Evolutionary conservation across 2,888 invertebrate species (phyloP).

Genomic region (Eupithecia abbreviata): DNA sequence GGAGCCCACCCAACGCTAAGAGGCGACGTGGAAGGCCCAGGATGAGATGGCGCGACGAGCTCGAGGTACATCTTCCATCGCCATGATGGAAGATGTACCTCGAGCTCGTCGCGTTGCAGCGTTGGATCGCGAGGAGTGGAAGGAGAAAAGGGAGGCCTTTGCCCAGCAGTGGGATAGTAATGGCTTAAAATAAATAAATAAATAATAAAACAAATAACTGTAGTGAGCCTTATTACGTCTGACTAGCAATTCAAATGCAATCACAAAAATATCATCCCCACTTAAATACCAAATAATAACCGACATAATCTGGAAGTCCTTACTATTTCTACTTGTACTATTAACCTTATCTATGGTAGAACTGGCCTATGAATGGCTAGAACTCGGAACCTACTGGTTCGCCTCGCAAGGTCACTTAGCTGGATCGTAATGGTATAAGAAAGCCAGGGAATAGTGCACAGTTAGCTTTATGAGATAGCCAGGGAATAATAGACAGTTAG

Average conservation of each 20-base stretch:
- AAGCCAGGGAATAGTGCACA: conserved; percentile 12
- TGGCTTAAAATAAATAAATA: too few relatives aligned
- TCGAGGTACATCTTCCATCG: too few relatives aligned
- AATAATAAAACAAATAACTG: too few relatives aligned
- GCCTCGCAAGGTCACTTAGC: conserved; percentile 63
- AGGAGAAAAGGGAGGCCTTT: too few relatives aligned
- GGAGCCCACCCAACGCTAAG: too few relatives aligned
- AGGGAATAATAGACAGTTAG: conserved; percentile 16
- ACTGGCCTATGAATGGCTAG: conserved; percentile 37
- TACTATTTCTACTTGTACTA: not conserved
- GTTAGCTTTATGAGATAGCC: not conserved
- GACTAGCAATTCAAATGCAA: not conserved
- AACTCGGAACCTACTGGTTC: conserved; percentile 46
- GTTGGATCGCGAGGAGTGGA: too few relatives aligned
- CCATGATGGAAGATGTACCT: too few relatives aligned
- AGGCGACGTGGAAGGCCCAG: too few relatives aligned
- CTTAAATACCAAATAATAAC: not conserved
- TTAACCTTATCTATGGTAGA: conserved; percentile 8
- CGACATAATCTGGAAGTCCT: not conserved
- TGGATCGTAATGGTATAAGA: conserved; percentile 51
- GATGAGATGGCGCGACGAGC: too few relatives aligned
- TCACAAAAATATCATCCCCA: not conserved
- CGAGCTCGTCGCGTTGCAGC: too few relatives aligned
- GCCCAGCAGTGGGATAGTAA: too few relatives aligned
- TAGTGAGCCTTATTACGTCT: not conserved